These are phyloP conservation scores for Xyrauchen texanus DNA, from an alignment of 2,113 vertebrate species.

Conservation along the genomic window DNA sequence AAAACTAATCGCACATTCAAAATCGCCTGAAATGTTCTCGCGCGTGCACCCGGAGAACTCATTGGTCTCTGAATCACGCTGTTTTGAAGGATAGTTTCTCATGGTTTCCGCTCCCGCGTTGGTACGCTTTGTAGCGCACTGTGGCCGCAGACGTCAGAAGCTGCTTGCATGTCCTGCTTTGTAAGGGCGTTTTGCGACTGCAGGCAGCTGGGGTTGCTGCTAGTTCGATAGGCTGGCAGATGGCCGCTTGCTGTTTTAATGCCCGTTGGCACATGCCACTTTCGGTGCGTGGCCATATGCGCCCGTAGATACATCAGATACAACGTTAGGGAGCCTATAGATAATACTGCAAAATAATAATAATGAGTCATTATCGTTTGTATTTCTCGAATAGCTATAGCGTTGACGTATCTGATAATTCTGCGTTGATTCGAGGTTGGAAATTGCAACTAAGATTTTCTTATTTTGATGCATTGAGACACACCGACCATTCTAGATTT, in stretches of 20 bases:
- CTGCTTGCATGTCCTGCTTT: conserved; percentile 86
- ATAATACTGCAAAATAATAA: background rate
- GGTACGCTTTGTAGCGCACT: conserved; percentile 80
- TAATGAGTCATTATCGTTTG: background rate
- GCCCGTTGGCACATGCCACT: conserved; percentile 77
- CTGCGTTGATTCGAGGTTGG: background rate
- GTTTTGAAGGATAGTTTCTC: conserved; percentile 70
- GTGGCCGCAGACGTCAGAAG: conserved; percentile 86
- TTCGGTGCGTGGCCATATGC: conserved; percentile 71
- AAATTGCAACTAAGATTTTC: conserved; percentile 6
- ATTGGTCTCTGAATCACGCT: conserved; percentile 66
- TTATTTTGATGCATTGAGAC: background rate
- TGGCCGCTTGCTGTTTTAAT: conserved; percentile 80
- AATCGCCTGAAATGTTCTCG: conserved; percentile 67
- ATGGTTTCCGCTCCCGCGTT: conserved; percentile 79
- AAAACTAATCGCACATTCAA: conserved; percentile 63
- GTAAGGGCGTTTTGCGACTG: conserved; percentile 84
- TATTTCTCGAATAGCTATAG: background rate
- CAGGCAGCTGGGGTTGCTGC: conserved; percentile 81
- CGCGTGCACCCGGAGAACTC: conserved; percentile 65
- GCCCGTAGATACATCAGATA: conserved; percentile 59
- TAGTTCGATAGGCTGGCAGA: conserved; percentile 79
- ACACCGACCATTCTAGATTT: conserved; percentile 7
- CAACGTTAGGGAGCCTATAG: conserved; percentile 18
- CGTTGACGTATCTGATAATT: background rate